Evolutionary conservation across 2,113 vertebrate species (phyloP).

Genomic region (Heptranchias perlo): DNA sequence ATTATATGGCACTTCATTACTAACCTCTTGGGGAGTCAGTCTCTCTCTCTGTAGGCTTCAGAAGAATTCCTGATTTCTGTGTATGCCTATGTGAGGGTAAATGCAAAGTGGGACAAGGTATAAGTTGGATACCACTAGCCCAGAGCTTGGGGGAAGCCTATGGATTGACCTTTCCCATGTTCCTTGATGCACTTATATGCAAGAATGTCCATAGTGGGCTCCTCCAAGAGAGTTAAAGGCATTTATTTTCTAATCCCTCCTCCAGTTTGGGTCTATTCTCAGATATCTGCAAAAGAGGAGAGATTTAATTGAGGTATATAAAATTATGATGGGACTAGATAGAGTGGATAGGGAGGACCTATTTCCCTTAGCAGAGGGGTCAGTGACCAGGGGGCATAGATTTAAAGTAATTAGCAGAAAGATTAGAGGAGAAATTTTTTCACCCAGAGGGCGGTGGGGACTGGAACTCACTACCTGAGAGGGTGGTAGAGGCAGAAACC

Average conservation of each 20-base stretch:
- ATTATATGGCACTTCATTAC: too few relatives aligned
- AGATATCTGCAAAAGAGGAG: not conserved
- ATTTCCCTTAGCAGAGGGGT: too few relatives aligned
- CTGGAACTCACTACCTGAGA: too few relatives aligned
- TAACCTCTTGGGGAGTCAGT: not conserved
- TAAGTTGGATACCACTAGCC: not conserved
- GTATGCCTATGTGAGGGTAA: not conserved
- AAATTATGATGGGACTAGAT: too few relatives aligned
- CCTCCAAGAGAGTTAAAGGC: not conserved
- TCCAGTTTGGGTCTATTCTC: not conserved
- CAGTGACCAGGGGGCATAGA: too few relatives aligned
- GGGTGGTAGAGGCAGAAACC: too few relatives aligned
- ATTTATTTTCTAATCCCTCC: not conserved
- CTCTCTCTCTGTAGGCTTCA: not conserved
- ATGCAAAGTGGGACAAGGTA: not conserved
- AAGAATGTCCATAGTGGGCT: not conserved
- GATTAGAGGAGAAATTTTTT: too few relatives aligned
- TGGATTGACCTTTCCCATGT: not conserved
- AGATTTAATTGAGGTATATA: too few relatives aligned
- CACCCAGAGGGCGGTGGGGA: too few relatives aligned
- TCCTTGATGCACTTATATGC: not conserved
- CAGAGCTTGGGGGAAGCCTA: not conserved
- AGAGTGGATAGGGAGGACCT: too few relatives aligned
- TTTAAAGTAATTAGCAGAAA: too few relatives aligned
- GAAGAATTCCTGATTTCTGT: not conserved